Base-by-base conservation (phyloP, 2,888 invertebrate genomes). In the Drosophila subsilvestris region DNA sequence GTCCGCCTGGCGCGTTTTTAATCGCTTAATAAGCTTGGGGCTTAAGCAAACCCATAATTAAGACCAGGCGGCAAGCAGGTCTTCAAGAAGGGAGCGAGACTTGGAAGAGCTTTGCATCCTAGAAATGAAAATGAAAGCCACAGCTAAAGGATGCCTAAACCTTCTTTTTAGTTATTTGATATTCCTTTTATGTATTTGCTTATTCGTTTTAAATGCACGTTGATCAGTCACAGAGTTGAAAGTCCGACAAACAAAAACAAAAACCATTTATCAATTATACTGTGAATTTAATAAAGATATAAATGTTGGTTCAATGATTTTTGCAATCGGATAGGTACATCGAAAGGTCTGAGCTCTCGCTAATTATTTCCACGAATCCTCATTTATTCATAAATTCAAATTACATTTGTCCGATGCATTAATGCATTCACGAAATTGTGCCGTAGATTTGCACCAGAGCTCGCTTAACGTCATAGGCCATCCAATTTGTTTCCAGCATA, bases 21-120 rank as follows among this genome's bases (percentile, higher is more conserved):
- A 83, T 87, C 82, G 87, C 87, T 83, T 85, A 85, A 83, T 83
- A 83, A 85, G 75, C 77, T 73, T 79, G 42, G 42, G 62, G 58
- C 37, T 37, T 73, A 60, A 18, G 60, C 77, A 58, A 29, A 63
- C 63, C 63, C 70, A 77, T 83, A 87, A 87, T 83, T 81, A 85
- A 75, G 60, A 62, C 58, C 87, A 86, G 79, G 55, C 75, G 2
- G 22, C 17, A 44, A 22, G 29, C 48, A 63, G 48, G 29, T 48
- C 18, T 18, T 32, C 43, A 43, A 18, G 17, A 14, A n/a, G 14
- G 37, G 0, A 37, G n/a, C 7, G 20, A 37, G n/a, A 17, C 18
- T 22, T 62, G 18, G 32, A 50, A 10, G 20, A 62, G 43, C 14
- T 37, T 37, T 37, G n/a, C n/a, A 37, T n/a, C 37, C 37, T n/a